Evolutionary conservation across 1,140 invertebrate species (phyloP), one percentile per base, ranked within the genome.

Genomic region (Caenorhabditis remanei): DNA sequence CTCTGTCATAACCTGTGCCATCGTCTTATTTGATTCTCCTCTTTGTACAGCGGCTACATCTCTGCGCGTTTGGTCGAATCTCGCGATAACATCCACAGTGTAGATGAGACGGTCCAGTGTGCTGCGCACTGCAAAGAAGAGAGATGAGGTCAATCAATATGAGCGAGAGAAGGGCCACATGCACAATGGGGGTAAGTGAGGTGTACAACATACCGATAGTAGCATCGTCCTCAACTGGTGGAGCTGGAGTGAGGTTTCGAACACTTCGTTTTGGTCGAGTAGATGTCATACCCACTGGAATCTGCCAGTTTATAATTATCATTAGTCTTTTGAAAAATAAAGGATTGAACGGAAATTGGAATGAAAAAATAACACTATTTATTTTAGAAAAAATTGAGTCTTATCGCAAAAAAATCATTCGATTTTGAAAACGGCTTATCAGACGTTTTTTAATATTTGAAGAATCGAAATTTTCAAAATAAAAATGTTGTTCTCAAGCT

Each of bases 251-350:
- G 6, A n/a, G 5, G 46, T 79, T 79, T 21, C 71, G 71, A 24
- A 79, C 71, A 50, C 53, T 79, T 50, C 71, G 43, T 79, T 79
- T 79, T 13, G 71, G 71, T 21, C 71, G 43, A 3, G 71, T 79
- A 7, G 71, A 43, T 13, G 71, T 79, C 71, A 79, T 79, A 75
- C 71, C 71, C 46, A 71, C 71, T 79, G 71, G 41, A 79, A 79
- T 7, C 46, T 19, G 8, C 9, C 11, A 9, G 24, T 11, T 21
- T 32, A 32, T 9, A 11, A 32, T 13, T 11, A 63, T 32, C 3
- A 24, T 0, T 4, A 14, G 21, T 11, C 2, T 11, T 32, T 13
- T 40, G 0, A 40, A 11, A 32, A 11, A 63, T 32, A 11, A 32
- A 32, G 40, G 21, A 40, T 21, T 13, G 61, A 32, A 32, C 24